phyloP scores from a whole-genome alignment of 2,888 invertebrate species.

The Thereva nobilitata region DNA sequence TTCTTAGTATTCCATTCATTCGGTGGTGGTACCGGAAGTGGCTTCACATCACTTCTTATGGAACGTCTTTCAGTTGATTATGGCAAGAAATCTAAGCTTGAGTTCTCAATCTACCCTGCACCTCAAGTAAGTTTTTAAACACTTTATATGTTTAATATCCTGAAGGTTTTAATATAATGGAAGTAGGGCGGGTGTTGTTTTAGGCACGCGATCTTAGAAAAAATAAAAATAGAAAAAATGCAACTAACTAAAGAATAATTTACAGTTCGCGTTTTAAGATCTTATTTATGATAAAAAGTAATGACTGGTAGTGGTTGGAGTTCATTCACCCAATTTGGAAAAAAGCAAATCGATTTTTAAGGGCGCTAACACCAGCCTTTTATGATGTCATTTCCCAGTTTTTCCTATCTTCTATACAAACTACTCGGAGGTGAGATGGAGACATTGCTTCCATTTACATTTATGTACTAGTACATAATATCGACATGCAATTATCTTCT shows the following conservation, averaged over 20 bases:
- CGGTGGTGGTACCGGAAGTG: constrained; percentile 88
- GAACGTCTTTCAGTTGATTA: constrained; percentile 90
- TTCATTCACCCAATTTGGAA: constrained; percentile 11
- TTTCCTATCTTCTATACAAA: background rate
- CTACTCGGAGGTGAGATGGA: background rate
- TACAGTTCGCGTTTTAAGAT: constrained; percentile 36
- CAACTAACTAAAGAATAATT: constrained; percentile 31
- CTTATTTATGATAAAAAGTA: constrained; percentile 12
- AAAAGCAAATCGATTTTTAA: constrained; percentile 8
- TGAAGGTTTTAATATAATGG: constrained; percentile 26
- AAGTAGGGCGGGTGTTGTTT: constrained; percentile 18
- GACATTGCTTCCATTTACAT: background rate
- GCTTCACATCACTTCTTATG: constrained; percentile 91
- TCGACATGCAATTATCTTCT: no score
- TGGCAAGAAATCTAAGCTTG: constrained; percentile 90
- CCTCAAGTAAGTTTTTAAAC: constrained; percentile 70
- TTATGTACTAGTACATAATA: background rate
- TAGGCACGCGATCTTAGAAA: constrained; percentile 18
- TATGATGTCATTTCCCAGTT: constrained; percentile 3
- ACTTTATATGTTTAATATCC: background rate
- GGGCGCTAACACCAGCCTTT: constrained; percentile 2
- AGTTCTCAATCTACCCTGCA: constrained; percentile 93
- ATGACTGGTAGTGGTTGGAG: constrained; percentile 12
- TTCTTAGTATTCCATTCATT: constrained; percentile 94
- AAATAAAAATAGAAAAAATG: constrained; percentile 18